Conservation (phyloP, 2,888 invertebrate genomes). For the Metellina segmentata region DNA sequence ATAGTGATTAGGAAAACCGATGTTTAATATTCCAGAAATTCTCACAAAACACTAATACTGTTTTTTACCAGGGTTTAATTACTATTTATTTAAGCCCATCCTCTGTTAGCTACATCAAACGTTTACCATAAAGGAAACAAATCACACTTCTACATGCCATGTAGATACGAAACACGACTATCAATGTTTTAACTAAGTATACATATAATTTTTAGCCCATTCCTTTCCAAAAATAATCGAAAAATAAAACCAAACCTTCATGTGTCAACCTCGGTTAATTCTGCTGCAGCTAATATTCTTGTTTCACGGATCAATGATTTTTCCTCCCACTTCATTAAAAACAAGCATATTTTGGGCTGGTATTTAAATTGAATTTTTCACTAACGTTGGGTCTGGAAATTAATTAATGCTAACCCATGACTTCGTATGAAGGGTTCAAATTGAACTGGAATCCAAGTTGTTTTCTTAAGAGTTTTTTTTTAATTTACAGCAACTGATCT, state of each 20-base stretch:
- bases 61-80: too few relatives aligned
- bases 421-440: background rate
- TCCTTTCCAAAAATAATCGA: background rate
- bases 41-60: too few relatives aligned
- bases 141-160: too few relatives aligned
- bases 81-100: too few relatives aligned
- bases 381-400: slow-evolving; percentile 14
- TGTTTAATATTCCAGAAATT: too few relatives aligned
- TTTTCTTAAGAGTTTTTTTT: background rate
- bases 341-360: slow-evolving; percentile 12
- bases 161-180: too few relatives aligned
- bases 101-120: too few relatives aligned
- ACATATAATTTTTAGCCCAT: background rate
- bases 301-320: slow-evolving; percentile 3
- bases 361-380: slow-evolving; percentile 54
- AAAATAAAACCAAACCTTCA: background rate
- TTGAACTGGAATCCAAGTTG: slow-evolving; percentile 1
- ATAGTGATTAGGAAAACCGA: too few relatives aligned
- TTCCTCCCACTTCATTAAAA: slow-evolving; percentile 9
- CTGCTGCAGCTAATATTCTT: slow-evolving; percentile 32
- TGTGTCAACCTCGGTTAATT: background rate
- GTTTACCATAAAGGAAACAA: too few relatives aligned
- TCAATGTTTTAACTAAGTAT: background rate
- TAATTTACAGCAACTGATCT: background rate
- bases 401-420: slow-evolving; percentile 14